phyloP scores from a whole-genome alignment of 2,797 vertebrate species.

The Chloroceryle inda region DNA sequence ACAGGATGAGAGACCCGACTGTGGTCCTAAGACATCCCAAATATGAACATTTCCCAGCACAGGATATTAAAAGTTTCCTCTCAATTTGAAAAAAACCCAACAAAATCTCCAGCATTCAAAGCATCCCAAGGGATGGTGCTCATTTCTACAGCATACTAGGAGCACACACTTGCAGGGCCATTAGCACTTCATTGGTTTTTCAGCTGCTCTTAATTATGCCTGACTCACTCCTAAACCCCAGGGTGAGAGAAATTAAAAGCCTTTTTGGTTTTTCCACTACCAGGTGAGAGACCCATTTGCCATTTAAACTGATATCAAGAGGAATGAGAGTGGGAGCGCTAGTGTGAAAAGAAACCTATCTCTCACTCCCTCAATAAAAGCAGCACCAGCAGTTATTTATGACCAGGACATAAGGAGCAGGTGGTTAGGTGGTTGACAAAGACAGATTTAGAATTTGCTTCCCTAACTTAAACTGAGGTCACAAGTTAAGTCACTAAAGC shows the following conservation, averaged over 20 bases:
- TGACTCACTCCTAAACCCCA: not conserved
- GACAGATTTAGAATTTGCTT: not conserved
- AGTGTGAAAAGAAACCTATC: not conserved
- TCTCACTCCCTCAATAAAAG: not conserved
- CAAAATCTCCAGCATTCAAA: not conserved
- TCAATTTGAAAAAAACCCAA: not conserved
- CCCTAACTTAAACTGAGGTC: not conserved
- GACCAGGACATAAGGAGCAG: not conserved
- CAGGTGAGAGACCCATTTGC: not conserved
- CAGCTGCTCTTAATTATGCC: constrained; percentile 16
- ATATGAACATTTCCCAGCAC: not conserved
- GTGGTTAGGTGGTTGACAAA: not conserved
- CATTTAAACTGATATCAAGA: not conserved
- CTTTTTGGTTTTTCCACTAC: not conserved
- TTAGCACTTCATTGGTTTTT: not conserved
- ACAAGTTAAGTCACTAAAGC: not conserved
- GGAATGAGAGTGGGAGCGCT: not conserved
- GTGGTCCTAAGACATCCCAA: not conserved
- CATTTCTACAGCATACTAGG: not conserved
- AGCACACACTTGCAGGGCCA: not conserved
- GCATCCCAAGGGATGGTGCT: not conserved
- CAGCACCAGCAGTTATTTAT: not conserved
- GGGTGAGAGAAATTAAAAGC: not conserved
- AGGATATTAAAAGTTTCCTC: not conserved
- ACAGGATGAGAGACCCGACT: not conserved